Evolutionary conservation across 2,797 vertebrate genomes (phyloP), one percentile per base, ranked within the genome.

Genomic region (Chromis chromis): DNA sequence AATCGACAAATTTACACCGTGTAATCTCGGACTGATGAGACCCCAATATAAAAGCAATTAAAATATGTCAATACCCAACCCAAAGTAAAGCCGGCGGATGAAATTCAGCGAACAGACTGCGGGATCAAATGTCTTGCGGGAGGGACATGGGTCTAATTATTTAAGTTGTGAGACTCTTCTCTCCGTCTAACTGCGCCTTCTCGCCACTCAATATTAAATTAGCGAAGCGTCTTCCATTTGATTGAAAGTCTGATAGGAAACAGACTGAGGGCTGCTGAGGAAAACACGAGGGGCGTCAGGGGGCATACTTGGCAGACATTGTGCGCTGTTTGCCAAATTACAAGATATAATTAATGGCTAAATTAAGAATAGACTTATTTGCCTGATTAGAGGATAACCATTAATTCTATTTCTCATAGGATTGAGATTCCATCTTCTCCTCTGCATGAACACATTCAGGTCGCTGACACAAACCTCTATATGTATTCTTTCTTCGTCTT

Each of bases 261-360:
- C 68, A 73, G 78, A 70, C 61, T 22, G 68, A 72, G 39, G 58
- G 52, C 76, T 63, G 71, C 58, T 27, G 31, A 65, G 73, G 74
- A 73, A 79, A 78, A 65, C 63, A 74, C 31, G 22, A 72, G 65
- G 75, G 74, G 42, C 1, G 33, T 86, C 76, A 49, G 69, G 83
- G 80, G 74, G 74, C 67, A 65, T 76, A 57, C 63, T 86, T 78
- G 79, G 71, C 88, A 87, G 86, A 82, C 74, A 70, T 66, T 63
- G 44, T 39, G 74, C 28, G 59, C 70, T 39, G 68, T 82, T 85
- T 79, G 83, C 84, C 86, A 82, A 88, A 79, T 89, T 79, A 88
- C 71, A 76, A 83, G 76, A 82, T 48, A 53, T 88, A 86, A 92
- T 90, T 88, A 86, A 90, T 85, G 85, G 88, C 88, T 91, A 85